These are phyloP conservation scores for Mythimna impura DNA, from an alignment of 2,888 invertebrate species.

Conservation along the genomic window DNA sequence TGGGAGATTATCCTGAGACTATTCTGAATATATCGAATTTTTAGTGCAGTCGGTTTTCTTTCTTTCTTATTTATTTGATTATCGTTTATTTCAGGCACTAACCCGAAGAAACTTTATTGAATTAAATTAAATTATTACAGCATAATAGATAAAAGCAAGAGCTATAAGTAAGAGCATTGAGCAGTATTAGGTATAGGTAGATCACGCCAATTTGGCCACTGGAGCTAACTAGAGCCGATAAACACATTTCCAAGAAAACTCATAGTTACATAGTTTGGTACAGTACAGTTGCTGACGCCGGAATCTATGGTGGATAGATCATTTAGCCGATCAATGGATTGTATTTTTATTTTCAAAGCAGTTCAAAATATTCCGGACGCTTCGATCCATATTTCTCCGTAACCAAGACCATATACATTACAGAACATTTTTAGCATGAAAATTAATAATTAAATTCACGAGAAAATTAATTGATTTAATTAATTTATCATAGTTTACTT, in stretches of 20 bases:
- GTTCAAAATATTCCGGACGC: conserved; percentile 6
- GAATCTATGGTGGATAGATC: background rate
- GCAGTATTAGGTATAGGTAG: background rate
- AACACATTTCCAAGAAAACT: too few relatives aligned
- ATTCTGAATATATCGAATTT: too few relatives aligned
- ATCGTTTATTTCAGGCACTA: too few relatives aligned
- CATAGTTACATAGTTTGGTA: background rate
- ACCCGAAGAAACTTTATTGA: too few relatives aligned
- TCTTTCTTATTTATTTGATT: too few relatives aligned
- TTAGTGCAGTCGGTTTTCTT: too few relatives aligned
- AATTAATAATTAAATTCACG: conserved; percentile 34
- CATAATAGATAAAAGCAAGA: too few relatives aligned
- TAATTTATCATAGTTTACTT: conserved; percentile 46
- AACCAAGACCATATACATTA: conserved; percentile 18
- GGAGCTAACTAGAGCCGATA: too few relatives aligned
- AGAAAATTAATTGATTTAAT: conserved; percentile 58
- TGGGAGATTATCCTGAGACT: background rate
- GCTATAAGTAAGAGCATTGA: too few relatives aligned
- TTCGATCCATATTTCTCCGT: conserved; percentile 11
- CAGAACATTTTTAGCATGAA: conserved; percentile 26
- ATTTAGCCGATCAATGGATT: background rate
- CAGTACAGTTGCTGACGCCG: background rate
- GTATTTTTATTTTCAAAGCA: background rate
- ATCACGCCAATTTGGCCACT: too few relatives aligned
- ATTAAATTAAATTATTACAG: too few relatives aligned